Base-by-base conservation (phyloP, 2,888 invertebrate species). In the Agrotis exclamationis region DNA sequence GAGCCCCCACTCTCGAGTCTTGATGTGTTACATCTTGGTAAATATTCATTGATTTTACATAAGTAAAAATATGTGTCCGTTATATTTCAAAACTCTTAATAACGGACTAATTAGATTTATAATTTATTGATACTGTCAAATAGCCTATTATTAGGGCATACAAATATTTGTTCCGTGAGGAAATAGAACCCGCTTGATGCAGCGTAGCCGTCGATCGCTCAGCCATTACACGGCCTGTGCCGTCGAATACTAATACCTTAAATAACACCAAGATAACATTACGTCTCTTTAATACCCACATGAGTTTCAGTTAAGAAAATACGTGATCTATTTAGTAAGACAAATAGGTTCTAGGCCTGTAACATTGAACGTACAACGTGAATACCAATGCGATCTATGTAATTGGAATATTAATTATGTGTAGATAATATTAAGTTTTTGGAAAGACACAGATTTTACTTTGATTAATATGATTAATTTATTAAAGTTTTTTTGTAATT, bases 241-340 rank as follows among this genome's bases (percentile, higher is more conserved):
- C 39, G 9, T 39, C 39, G 9, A 39, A 39, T 39, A n/a, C 6
- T 14, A 53, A n/a, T 44, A n/a, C 20, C 5, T 18, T 9, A n/a
- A 48, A 51, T 33, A n/a, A 51, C 9, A 33, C 51, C 14, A 1
- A 33, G 22, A 9, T 45, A 50, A n/a, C n/a, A 33, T n/a, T n/a
- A 50, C 6, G 1, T 50, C 20, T n/a, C 24, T 22, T 50, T 18
- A 18, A 13, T 44, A 22, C 14, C 5, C n/a, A n/a, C 56, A 56
- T n/a, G 33, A 2, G 13, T 76, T 33, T 33, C 33, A 51, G 33
- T 24, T 63, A 63, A 39, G 24, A 47, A 68, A 76, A 68, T 58
- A 76, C 76, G 69, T 73, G 77, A 76, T 58, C 20, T 39, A 73
- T 68, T 68, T 60, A 54, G 18, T 48, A 44, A 59, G 44, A 48